Evolutionary conservation across 1,140 invertebrate species (phyloP).

Genomic region (Papilio machaon): DNA sequence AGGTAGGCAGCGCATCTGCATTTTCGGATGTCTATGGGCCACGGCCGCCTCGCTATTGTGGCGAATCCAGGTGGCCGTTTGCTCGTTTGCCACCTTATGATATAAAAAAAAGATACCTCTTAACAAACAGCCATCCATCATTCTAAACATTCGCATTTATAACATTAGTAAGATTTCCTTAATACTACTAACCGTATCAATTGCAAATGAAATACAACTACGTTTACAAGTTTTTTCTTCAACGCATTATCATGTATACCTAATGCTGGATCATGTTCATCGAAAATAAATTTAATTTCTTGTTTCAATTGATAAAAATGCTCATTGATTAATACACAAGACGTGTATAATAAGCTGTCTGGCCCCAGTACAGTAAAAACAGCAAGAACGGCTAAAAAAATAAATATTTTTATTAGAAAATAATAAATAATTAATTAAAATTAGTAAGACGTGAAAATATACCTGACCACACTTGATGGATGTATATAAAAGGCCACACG

Average conservation of each 20-base stretch:
- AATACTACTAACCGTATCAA: neutral
- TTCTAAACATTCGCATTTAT: too few species aligned
- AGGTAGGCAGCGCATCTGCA: too few species aligned
- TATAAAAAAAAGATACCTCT: too few species aligned
- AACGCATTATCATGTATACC: neutral
- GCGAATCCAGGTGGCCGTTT: too few species aligned
- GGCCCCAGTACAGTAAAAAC: constrained; percentile 26
- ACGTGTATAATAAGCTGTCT: constrained; percentile 9
- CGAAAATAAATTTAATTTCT: constrained; percentile 8
- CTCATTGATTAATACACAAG: constrained; percentile 24
- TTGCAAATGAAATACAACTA: neutral
- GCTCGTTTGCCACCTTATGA: too few species aligned
- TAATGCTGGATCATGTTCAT: neutral
- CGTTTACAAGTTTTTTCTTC: neutral
- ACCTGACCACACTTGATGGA: constrained; percentile 31
- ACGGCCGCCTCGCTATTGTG: too few species aligned
- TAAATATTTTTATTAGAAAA: neutral
- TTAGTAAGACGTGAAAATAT: neutral
- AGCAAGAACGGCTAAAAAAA: constrained; percentile 13
- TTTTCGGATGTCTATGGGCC: too few species aligned
- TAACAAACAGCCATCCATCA: too few species aligned
- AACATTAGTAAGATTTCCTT: too few species aligned
- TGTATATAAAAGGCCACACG: constrained; percentile 7
- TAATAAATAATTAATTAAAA: neutral
- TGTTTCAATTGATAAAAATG: constrained; percentile 30